These are phyloP conservation scores for Pseudomyrmex cubaensis DNA, from an alignment of 1,140 invertebrate genomes.

Conservation along the genomic window DNA sequence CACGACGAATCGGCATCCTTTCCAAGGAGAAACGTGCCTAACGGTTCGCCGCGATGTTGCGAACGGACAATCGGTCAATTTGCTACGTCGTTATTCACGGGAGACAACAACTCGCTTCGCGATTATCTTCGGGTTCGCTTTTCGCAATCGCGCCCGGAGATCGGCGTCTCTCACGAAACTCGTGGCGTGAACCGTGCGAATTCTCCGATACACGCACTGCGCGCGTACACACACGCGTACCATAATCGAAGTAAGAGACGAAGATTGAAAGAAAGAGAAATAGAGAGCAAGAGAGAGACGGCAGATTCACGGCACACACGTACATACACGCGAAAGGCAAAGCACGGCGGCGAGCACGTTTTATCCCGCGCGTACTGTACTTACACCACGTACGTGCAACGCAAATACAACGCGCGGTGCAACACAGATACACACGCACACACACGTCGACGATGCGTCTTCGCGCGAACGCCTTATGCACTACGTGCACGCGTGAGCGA, in stretches of 20 bases:
- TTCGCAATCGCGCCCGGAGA: slow-evolving; percentile 1
- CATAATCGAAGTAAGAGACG: slow-evolving; percentile 14
- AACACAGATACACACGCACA: background rate
- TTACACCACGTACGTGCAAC: background rate
- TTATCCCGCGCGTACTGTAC: slow-evolving; percentile 11
- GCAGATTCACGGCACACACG: slow-evolving; percentile 5
- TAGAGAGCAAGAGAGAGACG: background rate
- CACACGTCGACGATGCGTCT: slow-evolving; percentile 30
- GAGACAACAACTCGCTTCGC: background rate
- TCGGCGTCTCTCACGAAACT: slow-evolving; percentile 14
- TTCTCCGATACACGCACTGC: slow-evolving; percentile 54
- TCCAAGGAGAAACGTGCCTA: background rate
- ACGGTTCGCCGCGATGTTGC: slow-evolving; percentile 3
- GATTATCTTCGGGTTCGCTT: background rate
- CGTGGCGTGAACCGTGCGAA: slow-evolving; percentile 52
- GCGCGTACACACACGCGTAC: slow-evolving; percentile 26
- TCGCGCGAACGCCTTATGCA: slow-evolving; percentile 30
- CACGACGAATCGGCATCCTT: background rate
- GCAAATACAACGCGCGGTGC: too few species aligned
- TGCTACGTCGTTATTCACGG: background rate
- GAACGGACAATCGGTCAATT: background rate
- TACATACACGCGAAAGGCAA: slow-evolving; percentile 31
- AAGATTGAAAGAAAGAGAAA: background rate
- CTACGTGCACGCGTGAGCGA: slow-evolving; percentile 54
- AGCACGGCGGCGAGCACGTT: slow-evolving; percentile 18